Conservation (phyloP, 2,888 invertebrate genomes). For the Nymphalis c-album region DNA sequence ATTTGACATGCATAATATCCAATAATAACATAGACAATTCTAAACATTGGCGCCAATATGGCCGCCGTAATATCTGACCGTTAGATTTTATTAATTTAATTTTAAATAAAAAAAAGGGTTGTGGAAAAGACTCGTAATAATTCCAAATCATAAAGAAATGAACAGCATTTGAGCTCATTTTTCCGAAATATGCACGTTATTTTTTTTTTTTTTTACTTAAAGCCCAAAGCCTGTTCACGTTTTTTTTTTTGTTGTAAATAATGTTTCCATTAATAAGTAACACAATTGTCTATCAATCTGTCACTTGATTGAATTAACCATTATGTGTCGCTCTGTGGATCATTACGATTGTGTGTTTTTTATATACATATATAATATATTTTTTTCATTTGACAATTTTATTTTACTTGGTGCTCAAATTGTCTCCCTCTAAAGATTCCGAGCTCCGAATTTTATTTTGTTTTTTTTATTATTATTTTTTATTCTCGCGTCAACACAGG, state of each 20-base stretch:
- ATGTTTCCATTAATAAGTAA: slow-evolving; percentile 54
- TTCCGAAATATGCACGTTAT: slow-evolving; percentile 34
- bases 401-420: slow-evolving; percentile 62
- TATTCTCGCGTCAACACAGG: slow-evolving; percentile 76
- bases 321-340: slow-evolving; percentile 58
- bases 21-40: slow-evolving; percentile 37
- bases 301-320: slow-evolving; percentile 64
- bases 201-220: slow-evolving; percentile 42
- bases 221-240: slow-evolving; percentile 39
- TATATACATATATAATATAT: slow-evolving; percentile 34
- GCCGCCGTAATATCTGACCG: slow-evolving; percentile 32
- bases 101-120: slow-evolving; percentile 63
- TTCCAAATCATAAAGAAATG: slow-evolving; percentile 33
- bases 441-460: slow-evolving; percentile 57
- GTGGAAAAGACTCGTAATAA: slow-evolving; percentile 70
- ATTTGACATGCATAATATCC: slow-evolving; percentile 41
- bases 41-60: slow-evolving; percentile 25
- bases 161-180: slow-evolving; percentile 56
- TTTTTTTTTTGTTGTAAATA: slow-evolving; percentile 59
- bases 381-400: slow-evolving; percentile 39
- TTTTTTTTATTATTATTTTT: slow-evolving; percentile 58
- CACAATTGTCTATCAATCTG: slow-evolving; percentile 60
- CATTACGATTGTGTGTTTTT: slow-evolving; percentile 60
- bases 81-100: slow-evolving; percentile 42
- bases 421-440: slow-evolving; percentile 79